phyloP scores from a whole-genome alignment of 2,888 invertebrate genomes.

The Bugula neritina region DNA sequence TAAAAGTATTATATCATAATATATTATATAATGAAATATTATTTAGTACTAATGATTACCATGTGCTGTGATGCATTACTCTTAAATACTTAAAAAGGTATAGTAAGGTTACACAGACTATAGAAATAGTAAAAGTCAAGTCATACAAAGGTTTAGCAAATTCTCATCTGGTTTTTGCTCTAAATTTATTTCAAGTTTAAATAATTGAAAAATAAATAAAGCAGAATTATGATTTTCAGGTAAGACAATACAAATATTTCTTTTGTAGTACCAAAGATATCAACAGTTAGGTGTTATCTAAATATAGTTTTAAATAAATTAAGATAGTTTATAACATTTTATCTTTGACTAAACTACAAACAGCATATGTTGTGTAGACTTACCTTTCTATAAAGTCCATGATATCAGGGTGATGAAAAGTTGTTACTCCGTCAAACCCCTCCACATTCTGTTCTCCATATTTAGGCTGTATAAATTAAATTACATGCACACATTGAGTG shows the following conservation, averaged over 20 bases:
- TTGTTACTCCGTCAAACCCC: neutral
- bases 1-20: no score
- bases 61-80: no score
- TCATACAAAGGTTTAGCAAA: no score
- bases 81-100: no score
- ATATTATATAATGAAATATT: no score
- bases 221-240: neutral
- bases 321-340: neutral
- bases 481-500: neutral
- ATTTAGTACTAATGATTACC: no score
- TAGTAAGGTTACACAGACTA: no score
- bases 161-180: no score
- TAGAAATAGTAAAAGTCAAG: no score
- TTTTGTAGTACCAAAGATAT: neutral
- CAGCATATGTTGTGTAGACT: neutral
- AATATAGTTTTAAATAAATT: neutral
- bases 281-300: neutral
- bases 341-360: neutral
- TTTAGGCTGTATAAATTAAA: neutral
- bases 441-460: no score
- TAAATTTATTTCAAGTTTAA: no score
- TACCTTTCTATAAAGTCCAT: slow-evolving; percentile 8
- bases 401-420: neutral
- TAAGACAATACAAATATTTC: neutral
- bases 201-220: neutral